A percentile compares a stretch with the other conserved stretches of the same genome.
Evolutionary conservation across 2,113 vertebrate genomes (phyloP).

Genomic region (Oncorhynchus gorbuscha): DNA sequence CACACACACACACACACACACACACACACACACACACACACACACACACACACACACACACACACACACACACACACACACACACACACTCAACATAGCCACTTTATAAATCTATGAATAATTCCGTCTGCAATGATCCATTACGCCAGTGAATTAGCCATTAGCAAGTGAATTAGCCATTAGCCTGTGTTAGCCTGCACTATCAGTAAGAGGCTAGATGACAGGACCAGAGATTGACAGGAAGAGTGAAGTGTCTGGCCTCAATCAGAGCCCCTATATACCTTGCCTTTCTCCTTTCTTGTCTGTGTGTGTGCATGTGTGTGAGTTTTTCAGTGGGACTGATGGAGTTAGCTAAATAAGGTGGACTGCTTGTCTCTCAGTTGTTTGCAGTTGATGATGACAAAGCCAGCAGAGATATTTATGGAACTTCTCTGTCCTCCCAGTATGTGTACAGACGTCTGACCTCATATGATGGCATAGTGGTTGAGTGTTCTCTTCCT

Average conservation of each 20-base stretch:
- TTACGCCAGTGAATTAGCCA: constrained; percentile 30
- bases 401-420: constrained; percentile 32
- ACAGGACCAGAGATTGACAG: constrained; percentile 15
- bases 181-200: constrained; percentile 12
- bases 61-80: neutral
- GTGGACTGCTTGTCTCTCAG: constrained; percentile 40
- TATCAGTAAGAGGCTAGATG: constrained; percentile 3
- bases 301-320: neutral
- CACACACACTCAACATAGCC: neutral
- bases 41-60: neutral
- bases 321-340: neutral
- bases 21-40: neutral
- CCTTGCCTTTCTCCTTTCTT: too few species aligned
- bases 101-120: constrained; percentile 14
- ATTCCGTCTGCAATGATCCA: constrained; percentile 23
- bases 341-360: constrained; percentile 6
- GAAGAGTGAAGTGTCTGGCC: neutral
- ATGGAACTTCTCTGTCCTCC: constrained; percentile 24
- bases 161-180: constrained; percentile 32
- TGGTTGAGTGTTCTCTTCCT: constrained; percentile 1
- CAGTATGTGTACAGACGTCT: neutral
- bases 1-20: neutral
- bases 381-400: constrained; percentile 43
- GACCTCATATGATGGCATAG: constrained; percentile 7
- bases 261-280: too few species aligned